Evolutionary conservation across 2,113 vertebrate genomes (phyloP), one percentile per base, ranked within the genome.

Genomic region (Eulemur macaco): DNA sequence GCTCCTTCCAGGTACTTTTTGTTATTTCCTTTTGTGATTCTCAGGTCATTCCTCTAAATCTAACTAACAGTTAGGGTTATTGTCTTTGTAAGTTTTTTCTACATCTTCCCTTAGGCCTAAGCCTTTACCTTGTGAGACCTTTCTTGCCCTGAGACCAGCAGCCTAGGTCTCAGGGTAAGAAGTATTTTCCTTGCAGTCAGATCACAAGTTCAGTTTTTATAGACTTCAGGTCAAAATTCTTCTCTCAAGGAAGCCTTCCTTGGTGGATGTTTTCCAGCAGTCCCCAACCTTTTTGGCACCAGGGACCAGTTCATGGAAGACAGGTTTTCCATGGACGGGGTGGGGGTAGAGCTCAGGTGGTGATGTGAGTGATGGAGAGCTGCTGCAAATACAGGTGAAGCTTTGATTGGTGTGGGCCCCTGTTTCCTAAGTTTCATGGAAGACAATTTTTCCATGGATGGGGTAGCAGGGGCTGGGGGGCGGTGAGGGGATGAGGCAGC

Each of bases 11-110:
- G n/a, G 47, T 89, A 78, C 5, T 47, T 45, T 80, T 50, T 50
- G 42, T 66, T 34, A 74, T 31, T 84, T 84, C 29, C 52, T 92
- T 86, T 87, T 84, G 20, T 96, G 76, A 90, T 93, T 96, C 91
- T 68, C 23, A 83, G 68, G 52, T 94, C 29, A 42, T 82, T 89
- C 42, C 80, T 81, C 37, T 68, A 86, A 92, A 89, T n/a, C 39
- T 60, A 56, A 39, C 31, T 50, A 71, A 74, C 60, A 86, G 4
- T 63, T 63, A 63, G 17, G 6, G 25, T 89, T 68, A 85, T 66
- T 91, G n/a, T 88, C 84, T 91, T 73, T 74, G 0, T 50, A 42
- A 68, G 15, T 82, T 94, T 86, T 92, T 39, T 54, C 25, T 64
- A 5, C 3, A 7, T 89, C 56, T 94, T 85, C 58, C 23, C 12